A percentile compares a stretch with the other conserved stretches of the same genome.
phyloP scores from a whole-genome alignment of 2,797 vertebrate species.

The Tapera naevia region DNA sequence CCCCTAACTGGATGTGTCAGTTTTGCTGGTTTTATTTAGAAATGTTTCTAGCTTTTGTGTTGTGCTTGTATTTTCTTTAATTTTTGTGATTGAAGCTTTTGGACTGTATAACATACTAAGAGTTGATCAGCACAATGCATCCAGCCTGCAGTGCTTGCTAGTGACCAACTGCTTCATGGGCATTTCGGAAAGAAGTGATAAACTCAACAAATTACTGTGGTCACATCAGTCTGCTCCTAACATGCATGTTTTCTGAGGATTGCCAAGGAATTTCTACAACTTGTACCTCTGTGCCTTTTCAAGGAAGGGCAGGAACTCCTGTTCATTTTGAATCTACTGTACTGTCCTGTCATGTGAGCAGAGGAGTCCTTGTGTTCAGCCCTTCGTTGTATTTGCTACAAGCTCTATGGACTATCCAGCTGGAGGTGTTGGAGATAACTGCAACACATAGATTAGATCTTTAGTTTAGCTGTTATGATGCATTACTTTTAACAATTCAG shows the following conservation, averaged over 20 bases:
- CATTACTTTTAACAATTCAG: neutral
- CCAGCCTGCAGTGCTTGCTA: neutral
- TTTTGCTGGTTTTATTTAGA: neutral
- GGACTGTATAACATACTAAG: neutral
- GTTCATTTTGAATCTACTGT: neutral
- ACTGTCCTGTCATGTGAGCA: neutral
- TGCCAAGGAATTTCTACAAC: neutral
- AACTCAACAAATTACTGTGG: neutral
- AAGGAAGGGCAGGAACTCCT: neutral
- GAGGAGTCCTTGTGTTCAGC: neutral
- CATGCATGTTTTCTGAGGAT: fast-evolving
- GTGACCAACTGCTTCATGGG: neutral
- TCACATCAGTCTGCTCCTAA: fast-evolving
- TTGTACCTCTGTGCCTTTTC: neutral
- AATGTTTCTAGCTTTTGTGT: neutral
- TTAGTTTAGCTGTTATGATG: neutral
- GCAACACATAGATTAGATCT: neutral
- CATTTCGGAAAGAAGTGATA: neutral
- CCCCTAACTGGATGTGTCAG: neutral
- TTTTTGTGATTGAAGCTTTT: neutral
- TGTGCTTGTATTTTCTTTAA: neutral
- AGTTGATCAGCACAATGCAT: neutral
- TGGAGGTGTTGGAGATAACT: neutral
- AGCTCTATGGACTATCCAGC: neutral
- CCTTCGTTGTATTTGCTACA: neutral